These are phyloP conservation scores for Parapristionchus giblindavisi DNA, from an alignment of 2,888 invertebrate genomes.

Conservation along the genomic window DNA sequence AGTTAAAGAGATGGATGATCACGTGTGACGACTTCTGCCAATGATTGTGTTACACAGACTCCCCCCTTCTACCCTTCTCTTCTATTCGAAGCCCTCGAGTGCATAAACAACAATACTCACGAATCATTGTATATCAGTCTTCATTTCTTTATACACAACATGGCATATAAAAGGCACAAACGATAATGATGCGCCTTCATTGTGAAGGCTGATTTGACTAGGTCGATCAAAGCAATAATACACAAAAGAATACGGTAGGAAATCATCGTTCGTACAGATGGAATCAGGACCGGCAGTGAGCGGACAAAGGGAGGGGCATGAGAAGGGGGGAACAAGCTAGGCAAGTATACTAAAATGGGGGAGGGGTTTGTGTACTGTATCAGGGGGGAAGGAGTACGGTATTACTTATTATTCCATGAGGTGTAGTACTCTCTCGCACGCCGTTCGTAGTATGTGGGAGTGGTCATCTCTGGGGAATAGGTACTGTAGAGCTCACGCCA, in stretches of 20 bases:
- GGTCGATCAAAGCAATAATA: too few relatives aligned
- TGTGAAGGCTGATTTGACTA: too few relatives aligned
- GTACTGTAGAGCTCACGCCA: constrained; percentile 36
- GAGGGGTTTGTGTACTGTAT: too few relatives aligned
- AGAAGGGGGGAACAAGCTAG: too few relatives aligned
- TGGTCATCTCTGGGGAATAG: background rate
- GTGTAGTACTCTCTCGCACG: constrained; percentile 32
- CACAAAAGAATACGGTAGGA: too few relatives aligned
- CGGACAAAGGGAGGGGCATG: background rate
- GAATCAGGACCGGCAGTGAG: background rate
- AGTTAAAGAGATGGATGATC: too few relatives aligned
- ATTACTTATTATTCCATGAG: constrained; percentile 28
- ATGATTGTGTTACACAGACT: too few relatives aligned
- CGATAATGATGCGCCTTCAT: too few relatives aligned
- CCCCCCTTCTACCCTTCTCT: background rate
- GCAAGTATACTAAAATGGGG: too few relatives aligned
- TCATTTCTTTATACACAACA: background rate
- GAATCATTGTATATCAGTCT: background rate
- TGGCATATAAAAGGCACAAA: too few relatives aligned
- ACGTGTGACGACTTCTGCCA: too few relatives aligned
- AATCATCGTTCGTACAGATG: background rate
- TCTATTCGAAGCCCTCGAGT: too few relatives aligned
- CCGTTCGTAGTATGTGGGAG: constrained; percentile 19
- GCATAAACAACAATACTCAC: background rate
- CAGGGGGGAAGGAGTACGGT: background rate